Evolutionary conservation across 2,888 invertebrate genomes (phyloP), one percentile per base, ranked within the genome.

Genomic region (Dolichomitus sp.): DNA sequence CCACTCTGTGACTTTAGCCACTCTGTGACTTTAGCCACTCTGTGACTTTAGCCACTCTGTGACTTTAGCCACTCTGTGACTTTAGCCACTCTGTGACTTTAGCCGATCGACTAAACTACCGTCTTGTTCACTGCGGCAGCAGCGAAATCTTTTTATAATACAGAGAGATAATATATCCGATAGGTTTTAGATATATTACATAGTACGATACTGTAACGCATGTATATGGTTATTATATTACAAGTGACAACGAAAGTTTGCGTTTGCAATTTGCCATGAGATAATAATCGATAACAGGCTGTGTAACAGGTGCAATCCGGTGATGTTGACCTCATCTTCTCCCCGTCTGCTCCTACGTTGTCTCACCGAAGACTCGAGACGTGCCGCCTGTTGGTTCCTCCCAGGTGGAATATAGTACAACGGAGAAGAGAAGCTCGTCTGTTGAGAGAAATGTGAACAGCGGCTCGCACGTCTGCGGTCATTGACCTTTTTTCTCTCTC

Each of bases 281-380:
- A 78, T 77, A 74, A 74, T 69, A 68, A 78, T 78, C 73, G 77
- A 81, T 68, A 54, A 48, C 40, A 74, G 59, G 40, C 42, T 61
- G 73, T 69, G 77, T 74, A 78, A 78, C 81, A 81, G 81, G 81
- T 81, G 81, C 74, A 74, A 69, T 48, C 11, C 69, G 74, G 40
- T 61, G 42, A 61, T 72, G 57, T 75, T 66, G 66, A 76, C 19
- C 61, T 61, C 37, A 48, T 66, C 42, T 59, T 14, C 19, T 77
- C 30, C 61, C 52, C 37, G 37, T 17, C 17, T 17, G 1, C 3
- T 11, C 61, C 3, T n/a, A 59, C 30, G 33, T 59, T 65, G 37
- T 74, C 52, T 40, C 23, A 33, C 4, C 4, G 54, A 19, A 63
- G 65, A 75, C 66, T 54, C 54, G 63, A 52, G 23, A 27, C 57